phyloP scores from a whole-genome alignment of 2,888 invertebrate genomes.

The Caradrina kadenii region DNA sequence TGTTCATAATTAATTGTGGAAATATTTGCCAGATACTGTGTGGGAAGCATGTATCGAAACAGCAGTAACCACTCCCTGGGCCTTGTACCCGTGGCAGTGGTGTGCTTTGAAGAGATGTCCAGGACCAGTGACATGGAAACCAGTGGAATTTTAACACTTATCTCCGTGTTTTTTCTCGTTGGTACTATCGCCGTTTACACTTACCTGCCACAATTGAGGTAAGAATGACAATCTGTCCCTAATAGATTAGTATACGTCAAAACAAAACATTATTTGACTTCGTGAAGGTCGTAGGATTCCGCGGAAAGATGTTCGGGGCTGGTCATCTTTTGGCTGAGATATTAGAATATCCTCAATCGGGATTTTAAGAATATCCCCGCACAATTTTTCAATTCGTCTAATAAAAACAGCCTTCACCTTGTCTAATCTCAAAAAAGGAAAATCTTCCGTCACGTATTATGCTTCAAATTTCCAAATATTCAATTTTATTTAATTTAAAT shows the following conservation, averaged over 20 bases:
- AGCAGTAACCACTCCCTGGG: conserved; percentile 62
- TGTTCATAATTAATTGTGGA: no score
- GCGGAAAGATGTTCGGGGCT: no score
- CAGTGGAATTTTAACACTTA: conserved; percentile 83
- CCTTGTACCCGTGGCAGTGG: conserved; percentile 78
- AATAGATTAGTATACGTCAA: no score
- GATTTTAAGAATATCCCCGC: no score
- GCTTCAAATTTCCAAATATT: not conserved
- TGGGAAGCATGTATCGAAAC: conserved; percentile 77
- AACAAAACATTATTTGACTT: no score
- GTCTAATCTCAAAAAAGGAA: not conserved
- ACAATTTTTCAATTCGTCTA: not conserved
- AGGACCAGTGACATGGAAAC: conserved; percentile 84
- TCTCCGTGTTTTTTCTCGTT: conserved; percentile 91
- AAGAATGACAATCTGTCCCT: conserved; percentile 51
- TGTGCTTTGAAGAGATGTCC: conserved; percentile 93
- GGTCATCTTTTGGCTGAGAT: no score
- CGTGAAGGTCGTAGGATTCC: no score
- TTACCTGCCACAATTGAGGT: conserved; percentile 91
- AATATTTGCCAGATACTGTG: conserved; percentile 77
- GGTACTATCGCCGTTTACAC: conserved; percentile 91
- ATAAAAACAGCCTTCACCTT: no score
- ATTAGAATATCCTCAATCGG: no score
- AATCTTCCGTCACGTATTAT: not conserved
- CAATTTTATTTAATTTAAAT: not conserved